Base-by-base conservation (phyloP, 2,113 vertebrate species). In the Charadrius vociferus region DNA sequence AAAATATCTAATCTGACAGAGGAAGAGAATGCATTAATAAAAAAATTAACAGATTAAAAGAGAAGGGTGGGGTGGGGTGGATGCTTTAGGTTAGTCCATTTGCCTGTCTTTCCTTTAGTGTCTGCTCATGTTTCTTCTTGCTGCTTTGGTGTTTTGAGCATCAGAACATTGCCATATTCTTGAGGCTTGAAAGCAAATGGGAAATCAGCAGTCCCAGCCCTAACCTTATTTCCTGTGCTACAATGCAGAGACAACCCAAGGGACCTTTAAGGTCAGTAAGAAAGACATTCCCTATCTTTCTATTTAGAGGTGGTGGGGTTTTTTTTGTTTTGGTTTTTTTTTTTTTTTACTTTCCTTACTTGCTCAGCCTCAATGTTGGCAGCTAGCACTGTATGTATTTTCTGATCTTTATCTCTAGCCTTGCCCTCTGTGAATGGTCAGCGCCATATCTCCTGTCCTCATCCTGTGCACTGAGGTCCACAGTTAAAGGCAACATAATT, bases 41-140 rank as follows among this genome's bases (percentile, higher is more conserved):
- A 80, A 8, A 70, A 16, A n/a, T 29, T 55, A 4, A 16, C 30
- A 43, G 22, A 50, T 50, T 50, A 56, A 55, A 34, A 14, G 29
- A 37, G 26, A 58, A 36, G 21, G 11, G 8, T 4, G 2, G 0
- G 4, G 13, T n/a, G n/a, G n/a, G n/a, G n/a, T n/a, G 7, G 6
- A 14, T 77, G 9, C 5, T 85, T 85, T 85, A 39, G 4, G 5
- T 67, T 74, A 68, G 34, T 14, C 5, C 22, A 53, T 65, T 85
- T 72, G 27, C 34, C 14, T 56, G 16, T 59, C 55, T 85, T 47
- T 82, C 15, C 12, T 55, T 14, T 45, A 61, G 10, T 32, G 30
- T n/a, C 39, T 74, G 8, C 32, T 81, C n/a, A 23, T 39, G 12
- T 88, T 90, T 79, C 39, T 75, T 91, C 32, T 94, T 89, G 21